These are phyloP conservation scores for Microcebus ravelobensis DNA, from an alignment of 2,113 vertebrate species.

Conservation along the genomic window DNA sequence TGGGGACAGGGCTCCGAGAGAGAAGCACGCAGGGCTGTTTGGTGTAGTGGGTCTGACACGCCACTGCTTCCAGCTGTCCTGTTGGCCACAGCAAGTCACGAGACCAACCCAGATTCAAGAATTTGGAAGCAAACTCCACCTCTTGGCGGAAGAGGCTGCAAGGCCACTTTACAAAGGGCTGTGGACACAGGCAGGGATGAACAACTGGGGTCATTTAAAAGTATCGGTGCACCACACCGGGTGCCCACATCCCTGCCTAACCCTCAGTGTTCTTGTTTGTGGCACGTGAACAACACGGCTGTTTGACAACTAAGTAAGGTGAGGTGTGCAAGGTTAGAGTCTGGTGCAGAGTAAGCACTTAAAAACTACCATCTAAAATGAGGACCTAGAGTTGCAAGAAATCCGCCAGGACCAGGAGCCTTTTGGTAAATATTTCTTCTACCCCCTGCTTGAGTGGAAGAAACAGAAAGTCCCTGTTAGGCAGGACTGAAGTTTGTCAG, in stretches of 20 bases:
- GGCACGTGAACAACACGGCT: not conserved
- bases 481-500: not conserved
- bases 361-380: not conserved
- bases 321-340: fast-evolving
- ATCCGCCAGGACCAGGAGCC: not conserved
- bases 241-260: too few relatives aligned
- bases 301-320: not conserved
- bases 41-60: fast-evolving
- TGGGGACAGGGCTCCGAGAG: not conserved
- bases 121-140: not conserved
- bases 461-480: not conserved
- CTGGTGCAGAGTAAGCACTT: not conserved
- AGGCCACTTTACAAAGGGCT: not conserved
- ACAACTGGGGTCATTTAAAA: not conserved
- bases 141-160: not conserved
- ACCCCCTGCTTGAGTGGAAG: not conserved
- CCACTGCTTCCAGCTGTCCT: not conserved
- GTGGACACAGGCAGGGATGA: not conserved
- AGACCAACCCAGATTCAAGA: not conserved
- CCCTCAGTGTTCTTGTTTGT: not conserved
- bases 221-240: fast-evolving
- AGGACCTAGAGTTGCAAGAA: not conserved
- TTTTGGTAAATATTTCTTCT: not conserved
- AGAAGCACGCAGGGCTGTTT: not conserved
- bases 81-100: not conserved